Base-by-base conservation (phyloP, 2,888 invertebrate species). In the Hirtodrosophila confusa region DNA sequence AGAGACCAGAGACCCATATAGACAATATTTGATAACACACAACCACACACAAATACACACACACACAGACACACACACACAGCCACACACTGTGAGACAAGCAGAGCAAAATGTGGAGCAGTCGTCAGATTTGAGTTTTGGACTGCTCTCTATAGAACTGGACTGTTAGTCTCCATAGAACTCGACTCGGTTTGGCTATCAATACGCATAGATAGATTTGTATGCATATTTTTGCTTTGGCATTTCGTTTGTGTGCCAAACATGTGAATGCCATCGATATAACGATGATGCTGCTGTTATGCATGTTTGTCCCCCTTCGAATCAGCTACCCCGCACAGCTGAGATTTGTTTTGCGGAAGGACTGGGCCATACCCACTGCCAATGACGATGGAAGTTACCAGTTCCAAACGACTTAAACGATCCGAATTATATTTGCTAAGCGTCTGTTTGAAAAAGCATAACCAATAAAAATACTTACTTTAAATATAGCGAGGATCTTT, bases 221-320 rank as follows among this genome's bases (percentile, higher is more conserved):
- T 83, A 83, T 86, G 86, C 82, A 82, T 82, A 87, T 82, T 82
- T 82, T 85, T 87, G 79, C 75, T 78, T 72, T 85, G 82, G 75
- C 86, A 82, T 85, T 87, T 87, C 63, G 87, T 85, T 86, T 82
- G 82, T 85, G 86, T 82, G 85, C 87, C 75, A 82, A 82, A 82
- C 85, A 84, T 86, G 82, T 80, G 87, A 78, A 85, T 78, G 87
- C 69, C 78, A 80, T 78, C 72, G 80, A 86, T 84, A 84, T 84
- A 77, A 69, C 78, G 78, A 84, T 67, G 78, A 75, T 84, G 62
- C 78, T 69, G 60, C 65, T 63, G 57, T 58, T 69, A 67, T 61
- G 61, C 55, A 56, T 62, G 58, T 39, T 51, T 47, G 9, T 31
- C 40, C 50, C 29, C 45, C 36, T 3, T 27, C 17, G 6, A 5